phyloP scores from a whole-genome alignment of 2,888 invertebrate species.

The Machimus rusticus region DNA sequence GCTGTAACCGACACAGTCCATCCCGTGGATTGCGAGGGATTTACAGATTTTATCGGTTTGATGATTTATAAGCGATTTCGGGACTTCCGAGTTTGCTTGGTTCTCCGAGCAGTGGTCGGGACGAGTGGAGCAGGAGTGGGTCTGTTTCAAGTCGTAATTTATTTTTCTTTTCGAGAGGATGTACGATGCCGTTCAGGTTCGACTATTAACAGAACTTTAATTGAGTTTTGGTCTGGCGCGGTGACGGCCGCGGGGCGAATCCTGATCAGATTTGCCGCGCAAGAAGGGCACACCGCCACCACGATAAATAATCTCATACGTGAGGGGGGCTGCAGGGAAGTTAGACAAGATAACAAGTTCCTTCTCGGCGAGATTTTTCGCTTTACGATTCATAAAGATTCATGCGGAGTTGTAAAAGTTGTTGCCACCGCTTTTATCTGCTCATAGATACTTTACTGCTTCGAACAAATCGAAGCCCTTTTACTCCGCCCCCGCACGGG shows the following conservation, averaged over 20 bases:
- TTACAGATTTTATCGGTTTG: constrained; percentile 47
- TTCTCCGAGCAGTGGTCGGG: not conserved
- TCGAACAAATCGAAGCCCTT: not conserved
- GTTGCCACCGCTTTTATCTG: not conserved
- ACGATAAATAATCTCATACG: not conserved
- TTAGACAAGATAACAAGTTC: constrained; percentile 5
- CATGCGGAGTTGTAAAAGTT: not conserved
- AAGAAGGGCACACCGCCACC: not conserved
- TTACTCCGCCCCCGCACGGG: not conserved
- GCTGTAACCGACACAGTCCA: not conserved
- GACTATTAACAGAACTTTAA: constrained; percentile 33
- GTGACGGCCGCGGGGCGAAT: not conserved
- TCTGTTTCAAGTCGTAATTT: not conserved
- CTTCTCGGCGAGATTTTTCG: not conserved
- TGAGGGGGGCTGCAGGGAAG: not conserved
- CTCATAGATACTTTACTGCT: not conserved
- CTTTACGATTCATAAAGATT: constrained; percentile 26
- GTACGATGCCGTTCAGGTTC: not conserved
- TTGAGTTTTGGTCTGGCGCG: constrained; percentile 11
- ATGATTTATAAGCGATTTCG: constrained; percentile 47
- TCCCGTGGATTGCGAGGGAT: constrained; percentile 24
- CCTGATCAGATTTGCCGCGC: not conserved
- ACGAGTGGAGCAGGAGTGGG: not conserved
- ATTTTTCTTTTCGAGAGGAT: constrained; percentile 1
- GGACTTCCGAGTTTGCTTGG: constrained; percentile 14